Evolutionary conservation across 2,113 vertebrate species (phyloP), one percentile per base, ranked within the genome.

Genomic region (Ascaphus truei): DNA sequence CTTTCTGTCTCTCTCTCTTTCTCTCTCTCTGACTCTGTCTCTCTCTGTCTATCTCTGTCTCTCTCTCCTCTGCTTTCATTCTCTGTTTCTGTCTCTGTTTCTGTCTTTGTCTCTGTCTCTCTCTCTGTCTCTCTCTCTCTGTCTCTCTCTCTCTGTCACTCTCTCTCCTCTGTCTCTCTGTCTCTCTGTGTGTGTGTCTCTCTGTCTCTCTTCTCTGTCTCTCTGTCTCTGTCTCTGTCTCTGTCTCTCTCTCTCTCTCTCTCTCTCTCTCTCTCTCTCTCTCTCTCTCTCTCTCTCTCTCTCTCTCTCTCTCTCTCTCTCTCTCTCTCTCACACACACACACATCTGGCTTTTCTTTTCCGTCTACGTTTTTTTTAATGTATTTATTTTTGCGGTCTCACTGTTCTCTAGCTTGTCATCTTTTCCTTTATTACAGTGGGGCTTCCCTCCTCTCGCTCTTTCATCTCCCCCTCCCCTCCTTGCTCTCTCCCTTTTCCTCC

Each of bases 1-100:
- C 80, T 78, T 75, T 83, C 74, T 79, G 45, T 57, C 59, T 45
- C 68, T 43, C 72, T 73, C 68, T 64, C 50, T 37, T 73, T 74
- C 59, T 62, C 45, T 33, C 23, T 48, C 63, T 59, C 39, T 56
- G 52, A 30, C 47, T 27, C 22, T 55, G 33, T 36, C 62, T 16
- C 55, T 48, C 56, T 16, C 55, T 73, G 57, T 39, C 52, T 71
- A 50, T 77, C 59, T 56, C 74, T 79, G 82, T 80, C 75, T 80
- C 79, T 77, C 75, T 13, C 57, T 43, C 13, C 7, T 13, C 53
- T 74, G 50, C 15, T 23, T 27, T 58, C 9, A 45, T 72, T 48
- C 16, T 48, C 62, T 45, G 16, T 23, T 23, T 61, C 45, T 50
- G 73, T 73, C 53, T 71, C 36, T 31, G 47, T 72, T 31, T 59